These are phyloP conservation scores for Phrynocephalus versicolor DNA, from an alignment of 2,113 vertebrate species.

Conservation along the genomic window DNA sequence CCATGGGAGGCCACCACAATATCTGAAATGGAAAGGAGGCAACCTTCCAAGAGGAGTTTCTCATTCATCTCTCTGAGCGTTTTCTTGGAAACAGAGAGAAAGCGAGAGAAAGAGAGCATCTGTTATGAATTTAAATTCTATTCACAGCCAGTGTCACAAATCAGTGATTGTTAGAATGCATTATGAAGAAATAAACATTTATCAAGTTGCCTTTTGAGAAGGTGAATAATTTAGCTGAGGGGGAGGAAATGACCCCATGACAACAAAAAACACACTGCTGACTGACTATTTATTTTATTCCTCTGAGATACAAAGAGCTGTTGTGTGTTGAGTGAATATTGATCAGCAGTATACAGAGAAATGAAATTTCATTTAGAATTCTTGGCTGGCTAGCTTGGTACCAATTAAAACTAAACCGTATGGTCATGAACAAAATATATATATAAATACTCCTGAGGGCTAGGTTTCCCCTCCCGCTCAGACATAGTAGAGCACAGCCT, in stretches of 20 bases:
- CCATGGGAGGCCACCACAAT: constrained; percentile 41
- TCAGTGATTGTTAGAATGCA: constrained; percentile 66
- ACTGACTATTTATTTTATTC: constrained; percentile 74
- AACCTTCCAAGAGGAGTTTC: constrained; percentile 32
- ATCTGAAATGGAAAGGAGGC: constrained; percentile 45
- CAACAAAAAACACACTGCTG: constrained; percentile 65
- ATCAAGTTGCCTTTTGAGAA: constrained; percentile 75
- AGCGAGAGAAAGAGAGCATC: not conserved
- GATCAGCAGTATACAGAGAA: constrained; percentile 71
- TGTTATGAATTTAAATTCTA: constrained; percentile 63
- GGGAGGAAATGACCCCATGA: constrained; percentile 48
- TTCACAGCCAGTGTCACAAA: constrained; percentile 59
- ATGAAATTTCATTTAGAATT: constrained; percentile 71
- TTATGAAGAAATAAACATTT: constrained; percentile 78
- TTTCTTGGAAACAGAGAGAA: constrained; percentile 14
- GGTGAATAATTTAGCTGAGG: constrained; percentile 68
- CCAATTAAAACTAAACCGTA: constrained; percentile 67
- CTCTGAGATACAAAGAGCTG: constrained; percentile 60
- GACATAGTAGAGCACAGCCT: not conserved
- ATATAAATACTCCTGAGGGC: constrained; percentile 39
- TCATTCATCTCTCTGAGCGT: constrained; percentile 28
- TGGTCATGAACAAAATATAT: constrained; percentile 45
- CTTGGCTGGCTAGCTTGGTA: constrained; percentile 67
- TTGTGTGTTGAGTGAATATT: constrained; percentile 73
- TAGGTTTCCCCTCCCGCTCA: constrained; percentile 20